phyloP scores from a whole-genome alignment of 2,797 vertebrate genomes.

The Vespertilio murinus region DNA sequence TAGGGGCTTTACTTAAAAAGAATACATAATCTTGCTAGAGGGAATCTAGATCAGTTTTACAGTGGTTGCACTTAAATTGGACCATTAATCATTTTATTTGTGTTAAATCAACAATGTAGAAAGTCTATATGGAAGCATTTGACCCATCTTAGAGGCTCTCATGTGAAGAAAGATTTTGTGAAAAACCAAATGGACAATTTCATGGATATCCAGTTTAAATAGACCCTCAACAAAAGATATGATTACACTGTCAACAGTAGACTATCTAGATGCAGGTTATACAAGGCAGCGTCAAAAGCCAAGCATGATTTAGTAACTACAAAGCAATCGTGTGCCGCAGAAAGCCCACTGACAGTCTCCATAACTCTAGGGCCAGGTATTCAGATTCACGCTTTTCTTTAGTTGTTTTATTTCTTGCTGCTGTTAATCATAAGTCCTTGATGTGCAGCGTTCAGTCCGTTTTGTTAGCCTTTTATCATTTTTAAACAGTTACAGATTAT shows the following conservation, averaged over 20 bases:
- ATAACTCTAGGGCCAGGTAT: slow-evolving; percentile 25
- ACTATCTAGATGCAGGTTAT: neutral
- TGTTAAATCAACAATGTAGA: slow-evolving; percentile 34
- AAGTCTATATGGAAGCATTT: neutral
- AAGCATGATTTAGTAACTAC: slow-evolving; percentile 1
- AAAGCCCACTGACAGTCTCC: neutral
- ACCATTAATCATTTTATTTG: slow-evolving; percentile 51
- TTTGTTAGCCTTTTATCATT: slow-evolving; percentile 67
- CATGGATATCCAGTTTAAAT: neutral
- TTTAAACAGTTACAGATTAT: slow-evolving; percentile 71
- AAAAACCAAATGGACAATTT: neutral
- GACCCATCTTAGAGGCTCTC: neutral
- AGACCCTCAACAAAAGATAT: neutral
- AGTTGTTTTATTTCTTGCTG: neutral
- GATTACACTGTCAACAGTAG: slow-evolving; percentile 42
- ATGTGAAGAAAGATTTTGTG: slow-evolving; percentile 1
- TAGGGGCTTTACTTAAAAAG: neutral
- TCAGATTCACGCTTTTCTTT: slow-evolving; percentile 19
- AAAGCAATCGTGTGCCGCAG: neutral
- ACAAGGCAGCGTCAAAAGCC: slow-evolving; percentile 35
- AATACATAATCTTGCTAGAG: neutral
- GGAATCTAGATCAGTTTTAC: neutral
- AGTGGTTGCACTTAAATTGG: slow-evolving; percentile 39
- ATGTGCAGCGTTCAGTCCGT: neutral
- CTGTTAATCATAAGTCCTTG: slow-evolving; percentile 48